Evolutionary conservation across 2,888 invertebrate species (phyloP).

Genomic region (Geotrupes spiniger): DNA sequence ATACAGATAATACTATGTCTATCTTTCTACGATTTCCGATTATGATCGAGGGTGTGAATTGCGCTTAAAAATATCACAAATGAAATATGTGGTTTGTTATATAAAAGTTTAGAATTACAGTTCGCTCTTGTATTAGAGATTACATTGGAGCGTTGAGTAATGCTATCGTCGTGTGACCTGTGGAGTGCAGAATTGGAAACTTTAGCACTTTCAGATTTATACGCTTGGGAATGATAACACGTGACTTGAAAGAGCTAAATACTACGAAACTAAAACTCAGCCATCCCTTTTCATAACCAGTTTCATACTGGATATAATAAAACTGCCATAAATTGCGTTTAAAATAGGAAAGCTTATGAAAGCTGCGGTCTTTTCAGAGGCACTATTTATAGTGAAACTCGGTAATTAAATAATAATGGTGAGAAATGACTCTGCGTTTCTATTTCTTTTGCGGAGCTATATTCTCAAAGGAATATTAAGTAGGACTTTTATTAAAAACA

Average conservation of each 20-base stretch:
- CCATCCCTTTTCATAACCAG: constrained; percentile 18
- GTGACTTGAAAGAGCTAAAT: constrained; percentile 25
- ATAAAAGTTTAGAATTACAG: constrained; percentile 14
- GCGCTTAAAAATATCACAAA: constrained; percentile 4
- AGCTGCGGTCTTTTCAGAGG: too few species aligned
- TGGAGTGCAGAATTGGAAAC: constrained; percentile 28
- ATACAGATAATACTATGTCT: not conserved
- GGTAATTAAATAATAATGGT: too few species aligned
- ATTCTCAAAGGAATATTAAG: too few species aligned
- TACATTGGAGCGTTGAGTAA: constrained; percentile 17
- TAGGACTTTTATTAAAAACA: too few species aligned
- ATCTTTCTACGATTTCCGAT: constrained; percentile 1
- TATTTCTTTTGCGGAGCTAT: too few species aligned
- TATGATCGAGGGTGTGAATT: not conserved
- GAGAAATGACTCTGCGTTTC: too few species aligned
- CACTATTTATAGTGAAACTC: too few species aligned
- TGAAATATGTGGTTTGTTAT: constrained; percentile 11
- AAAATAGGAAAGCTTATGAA: too few species aligned
- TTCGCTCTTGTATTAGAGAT: constrained; percentile 17
- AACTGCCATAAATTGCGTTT: too few species aligned
- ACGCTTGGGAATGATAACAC: constrained; percentile 29
- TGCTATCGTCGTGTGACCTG: constrained; percentile 27
- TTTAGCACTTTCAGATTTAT: constrained; percentile 30
- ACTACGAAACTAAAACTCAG: constrained; percentile 16
- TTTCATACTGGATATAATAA: too few species aligned